These are phyloP conservation scores for Chlorops oryzae DNA, from an alignment of 1,140 invertebrate species.

Conservation along the genomic window DNA sequence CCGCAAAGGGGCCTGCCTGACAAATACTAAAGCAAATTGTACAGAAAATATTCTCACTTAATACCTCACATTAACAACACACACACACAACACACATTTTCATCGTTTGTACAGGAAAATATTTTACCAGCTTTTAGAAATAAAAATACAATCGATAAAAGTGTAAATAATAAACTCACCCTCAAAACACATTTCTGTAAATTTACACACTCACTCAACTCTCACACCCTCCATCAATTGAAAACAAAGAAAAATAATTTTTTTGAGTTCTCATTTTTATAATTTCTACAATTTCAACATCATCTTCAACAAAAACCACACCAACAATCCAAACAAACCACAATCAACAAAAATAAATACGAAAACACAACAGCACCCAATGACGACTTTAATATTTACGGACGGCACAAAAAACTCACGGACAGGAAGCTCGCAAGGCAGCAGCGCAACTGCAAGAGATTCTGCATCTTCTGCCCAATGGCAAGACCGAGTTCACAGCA, in stretches of 20 bases:
- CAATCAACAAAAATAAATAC: background rate
- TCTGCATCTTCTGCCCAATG: slow-evolving; percentile 35
- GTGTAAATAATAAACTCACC: background rate
- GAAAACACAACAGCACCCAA: slow-evolving; percentile 2
- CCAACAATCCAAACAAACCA: background rate
- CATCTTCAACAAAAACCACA: slow-evolving; percentile 1
- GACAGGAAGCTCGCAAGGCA: slow-evolving; percentile 35
- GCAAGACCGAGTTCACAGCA: slow-evolving; percentile 41
- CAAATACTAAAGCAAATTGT: too few species aligned
- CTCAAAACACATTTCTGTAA: background rate
- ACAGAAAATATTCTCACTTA: too few species aligned
- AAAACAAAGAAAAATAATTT: background rate
- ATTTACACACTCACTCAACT: background rate
- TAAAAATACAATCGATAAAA: too few species aligned
- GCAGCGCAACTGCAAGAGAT: slow-evolving; percentile 40
- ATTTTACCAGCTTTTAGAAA: too few species aligned
- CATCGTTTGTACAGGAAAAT: too few species aligned
- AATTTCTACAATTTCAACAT: background rate
- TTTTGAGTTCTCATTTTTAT: slow-evolving; percentile 3
- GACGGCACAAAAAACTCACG: slow-evolving; percentile 37
- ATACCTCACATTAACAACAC: too few species aligned
- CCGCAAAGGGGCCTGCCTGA: too few species aligned
- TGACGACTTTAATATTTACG: slow-evolving; percentile 43
- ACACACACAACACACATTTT: too few species aligned
- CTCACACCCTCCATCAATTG: background rate